phyloP scores from a whole-genome alignment of 2,113 vertebrate genomes.

The Phylloscopus whistleri region DNA sequence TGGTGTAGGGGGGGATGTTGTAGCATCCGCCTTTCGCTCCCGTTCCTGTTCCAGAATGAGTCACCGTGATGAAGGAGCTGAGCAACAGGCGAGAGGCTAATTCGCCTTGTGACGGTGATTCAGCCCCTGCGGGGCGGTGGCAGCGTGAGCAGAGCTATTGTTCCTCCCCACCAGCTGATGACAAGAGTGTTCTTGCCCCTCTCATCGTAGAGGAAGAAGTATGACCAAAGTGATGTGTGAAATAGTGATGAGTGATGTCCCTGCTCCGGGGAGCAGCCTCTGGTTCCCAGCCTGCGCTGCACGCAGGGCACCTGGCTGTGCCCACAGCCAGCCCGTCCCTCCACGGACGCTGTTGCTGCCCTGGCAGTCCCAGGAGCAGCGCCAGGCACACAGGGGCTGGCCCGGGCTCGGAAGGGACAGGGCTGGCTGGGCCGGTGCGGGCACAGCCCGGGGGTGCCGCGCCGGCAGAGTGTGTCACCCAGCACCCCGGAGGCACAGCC shows the following conservation, averaged over 20 bases:
- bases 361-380: neutral
- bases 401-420: fast-evolving
- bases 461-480: neutral
- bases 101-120: conserved; percentile 41
- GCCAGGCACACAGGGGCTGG: fast-evolving
- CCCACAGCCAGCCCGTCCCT: neutral
- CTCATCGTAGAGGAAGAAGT: neutral
- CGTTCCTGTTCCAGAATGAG: neutral
- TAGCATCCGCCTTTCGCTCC: neutral
- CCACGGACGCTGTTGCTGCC: fast-evolving
- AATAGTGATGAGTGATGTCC: neutral
- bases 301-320: neutral
- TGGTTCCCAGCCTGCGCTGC: neutral
- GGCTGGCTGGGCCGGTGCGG: fast-evolving
- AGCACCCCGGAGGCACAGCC: neutral
- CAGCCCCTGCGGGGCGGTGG: conserved; percentile 4
- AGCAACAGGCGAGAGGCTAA: neutral
- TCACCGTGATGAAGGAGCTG: neutral
- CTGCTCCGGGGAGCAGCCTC: neutral
- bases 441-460: neutral
- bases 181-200: neutral
- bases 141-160: conserved; percentile 5
- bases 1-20: neutral
- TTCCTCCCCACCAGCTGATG: neutral
- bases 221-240: neutral